A percentile compares a stretch with the other conserved stretches of the same genome.
Evolutionary conservation across 1,140 invertebrate species (phyloP).

Genomic region (Chrysoperla carnea): DNA sequence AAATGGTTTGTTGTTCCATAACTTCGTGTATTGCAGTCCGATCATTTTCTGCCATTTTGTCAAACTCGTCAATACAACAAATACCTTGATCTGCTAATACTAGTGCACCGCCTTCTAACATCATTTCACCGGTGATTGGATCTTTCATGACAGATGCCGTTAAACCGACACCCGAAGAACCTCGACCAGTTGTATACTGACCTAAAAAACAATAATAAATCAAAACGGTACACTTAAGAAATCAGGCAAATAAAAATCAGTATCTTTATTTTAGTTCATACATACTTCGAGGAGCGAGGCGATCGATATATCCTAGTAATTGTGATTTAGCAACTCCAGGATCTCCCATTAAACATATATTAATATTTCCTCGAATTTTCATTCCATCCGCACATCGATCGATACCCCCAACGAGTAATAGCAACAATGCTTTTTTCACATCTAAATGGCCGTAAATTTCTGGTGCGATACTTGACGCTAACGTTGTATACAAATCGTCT

Average conservation of each 20-base stretch:
- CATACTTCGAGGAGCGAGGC: constrained; percentile 72
- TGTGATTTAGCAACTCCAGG: constrained; percentile 99
- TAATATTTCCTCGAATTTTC: constrained; percentile 86
- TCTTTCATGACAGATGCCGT: constrained; percentile 98
- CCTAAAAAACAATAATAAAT: constrained; percentile 18
- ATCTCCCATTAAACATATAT: constrained; percentile 99
- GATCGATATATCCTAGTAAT: constrained; percentile 85
- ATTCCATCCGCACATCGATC: constrained; percentile 73
- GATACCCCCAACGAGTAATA: constrained; percentile 90
- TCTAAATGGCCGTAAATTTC: constrained; percentile 99
- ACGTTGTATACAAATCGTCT: constrained; percentile 82
- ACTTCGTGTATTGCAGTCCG: constrained; percentile 97
- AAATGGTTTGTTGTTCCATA: constrained; percentile 99
- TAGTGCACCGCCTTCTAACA: constrained; percentile 92
- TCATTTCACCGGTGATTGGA: constrained; percentile 93
- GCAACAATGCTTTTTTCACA: constrained; percentile 90
- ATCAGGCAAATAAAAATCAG: too few species aligned
- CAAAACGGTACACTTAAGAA: not conserved
- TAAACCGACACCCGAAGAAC: constrained; percentile 93
- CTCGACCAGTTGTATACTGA: constrained; percentile 93
- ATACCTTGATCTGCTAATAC: constrained; percentile 95
- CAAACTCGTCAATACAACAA: constrained; percentile 99
- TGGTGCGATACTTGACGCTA: constrained; percentile 87
- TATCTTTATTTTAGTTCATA: constrained; percentile 5
- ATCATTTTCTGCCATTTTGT: constrained; percentile 96